Base-by-base conservation (phyloP, 2,888 invertebrate species). In the Trachelus tabidus region DNA sequence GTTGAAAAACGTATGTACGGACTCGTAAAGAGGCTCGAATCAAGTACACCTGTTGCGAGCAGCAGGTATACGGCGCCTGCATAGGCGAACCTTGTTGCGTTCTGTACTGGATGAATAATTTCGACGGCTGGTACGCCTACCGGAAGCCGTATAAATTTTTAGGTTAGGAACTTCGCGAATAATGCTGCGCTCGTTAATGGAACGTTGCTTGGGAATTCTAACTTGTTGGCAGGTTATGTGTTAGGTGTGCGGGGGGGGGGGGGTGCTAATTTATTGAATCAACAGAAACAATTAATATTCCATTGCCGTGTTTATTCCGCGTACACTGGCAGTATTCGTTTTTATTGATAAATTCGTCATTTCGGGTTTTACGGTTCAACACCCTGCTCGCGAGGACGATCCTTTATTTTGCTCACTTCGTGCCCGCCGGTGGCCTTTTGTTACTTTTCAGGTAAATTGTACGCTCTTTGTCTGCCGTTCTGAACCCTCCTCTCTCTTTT, bases 1-100 rank as follows among this genome's bases (percentile, higher is more conserved):
- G 23, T 0, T 56, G 56, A 9, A 1, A 23, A 23, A 23, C 56
- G 56, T 56, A 56, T 56, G 56, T 56, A 56, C 23, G 81, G 82
- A 73, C 83, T 81, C 83, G 86, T 82, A 80, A 82, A 85, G 82
- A 82, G 78, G 80, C 79, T 79, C 84, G 82, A 85, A 85, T 85
- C 77, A 82, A 82, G 83, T 85, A 77, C 84, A 85, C 84, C 84
- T 85, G 84, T 85, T 85, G 84, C 84, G 76, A 85, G 79, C 75
- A 76, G 35, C 75, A 76, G 35, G 73, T 35, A 23, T 56, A 56
- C 56, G 56, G 6, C 23, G 6, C 23, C 9, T 56, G 23, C 56
- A 56, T 56, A 56, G 56, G 23, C 56, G 9, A 56, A 56, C 56
- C 23, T 56, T 56, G 56, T 23, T 56, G 56, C 35, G 35, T 35